These are phyloP conservation scores for Luidia sarsii DNA, from an alignment of 53 echinoderm and acorn worm species.

Conservation along the genomic window DNA sequence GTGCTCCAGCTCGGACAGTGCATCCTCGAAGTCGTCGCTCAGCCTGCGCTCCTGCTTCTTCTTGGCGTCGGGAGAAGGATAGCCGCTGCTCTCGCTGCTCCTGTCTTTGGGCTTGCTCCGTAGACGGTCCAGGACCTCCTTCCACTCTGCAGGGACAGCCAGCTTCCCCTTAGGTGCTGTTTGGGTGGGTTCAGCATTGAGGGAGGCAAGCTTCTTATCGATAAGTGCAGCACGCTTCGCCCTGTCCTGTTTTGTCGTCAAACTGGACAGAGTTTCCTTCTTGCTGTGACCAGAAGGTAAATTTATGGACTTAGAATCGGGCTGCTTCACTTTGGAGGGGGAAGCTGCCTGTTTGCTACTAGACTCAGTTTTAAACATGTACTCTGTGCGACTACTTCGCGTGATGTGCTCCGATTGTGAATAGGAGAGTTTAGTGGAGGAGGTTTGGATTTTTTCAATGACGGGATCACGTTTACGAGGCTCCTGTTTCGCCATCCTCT, in stretches of 20 bases:
- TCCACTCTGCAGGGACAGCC: conserved; percentile 27
- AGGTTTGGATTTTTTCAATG: background rate
- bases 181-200: conserved; percentile 9
- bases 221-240: background rate
- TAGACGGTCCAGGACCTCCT: conserved; percentile 31
- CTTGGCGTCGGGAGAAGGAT: conserved; percentile 6
- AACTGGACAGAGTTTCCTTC: too few relatives aligned
- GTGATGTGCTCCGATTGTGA: background rate
- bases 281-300: too few relatives aligned
- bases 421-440: background rate
- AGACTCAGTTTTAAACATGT: background rate
- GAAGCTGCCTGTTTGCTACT: too few relatives aligned
- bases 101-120: conserved; percentile 23
- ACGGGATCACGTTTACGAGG: background rate
- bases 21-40: conserved; percentile 73
- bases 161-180: conserved; percentile 20
- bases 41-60: conserved; percentile 22
- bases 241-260: background rate
- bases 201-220: background rate
- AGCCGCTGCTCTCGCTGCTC: conserved; percentile 33
- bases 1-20: conserved; percentile 68
- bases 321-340: too few relatives aligned
- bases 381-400: background rate
- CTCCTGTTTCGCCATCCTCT: background rate
- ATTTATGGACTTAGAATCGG: too few relatives aligned